Base-by-base conservation (phyloP, 2,113 vertebrate species). In the Excalfactoria chinensis region DNA sequence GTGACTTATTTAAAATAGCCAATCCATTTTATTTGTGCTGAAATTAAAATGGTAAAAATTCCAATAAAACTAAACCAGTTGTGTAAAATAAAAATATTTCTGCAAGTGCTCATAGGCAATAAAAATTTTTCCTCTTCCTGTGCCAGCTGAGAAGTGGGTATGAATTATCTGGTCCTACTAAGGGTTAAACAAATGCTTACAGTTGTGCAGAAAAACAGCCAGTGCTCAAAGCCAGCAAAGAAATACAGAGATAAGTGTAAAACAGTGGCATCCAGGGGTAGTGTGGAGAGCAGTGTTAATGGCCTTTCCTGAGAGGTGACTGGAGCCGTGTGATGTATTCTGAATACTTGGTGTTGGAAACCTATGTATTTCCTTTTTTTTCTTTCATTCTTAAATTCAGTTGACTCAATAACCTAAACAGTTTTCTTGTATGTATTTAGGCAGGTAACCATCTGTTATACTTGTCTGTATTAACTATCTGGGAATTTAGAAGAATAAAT, bases 401-500 rank as follows among this genome's bases (percentile, higher is more conserved):
- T 91, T 95, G 87, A 70, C n/a, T 55, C 79, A 89, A 91, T 43
- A 93, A 86, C 16, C 62, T 53, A 79, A 90, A 79, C 69, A 78
- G 40, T 28, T 63, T 96, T 95, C 86, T 89, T 77, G n/a, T 95
- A 95, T 58, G 92, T 92, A 32, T 77, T 86, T 32, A 89, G 92
- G 87, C 93, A 80, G 88, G 78, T 95, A 97, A 91, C 92, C 95
- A 87, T 83, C 56, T 71, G 34, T 75, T 85, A 71, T 78, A 81
- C 73, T 82, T 87, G 59, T 44, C 60, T 66, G 0, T 53, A 59
- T 70, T 94, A 89, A 89, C 90, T 95, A 77, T 72, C 53, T 63
- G 93, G 91, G 86, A 94, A 86, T 91, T 96, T 86, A 84, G 64
- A 91, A 80, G 93, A 75, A 95, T 78, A 86, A 92, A 84, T 88